Base-by-base conservation (phyloP, 1,140 invertebrate species). In the Cepaea nemoralis region DNA sequence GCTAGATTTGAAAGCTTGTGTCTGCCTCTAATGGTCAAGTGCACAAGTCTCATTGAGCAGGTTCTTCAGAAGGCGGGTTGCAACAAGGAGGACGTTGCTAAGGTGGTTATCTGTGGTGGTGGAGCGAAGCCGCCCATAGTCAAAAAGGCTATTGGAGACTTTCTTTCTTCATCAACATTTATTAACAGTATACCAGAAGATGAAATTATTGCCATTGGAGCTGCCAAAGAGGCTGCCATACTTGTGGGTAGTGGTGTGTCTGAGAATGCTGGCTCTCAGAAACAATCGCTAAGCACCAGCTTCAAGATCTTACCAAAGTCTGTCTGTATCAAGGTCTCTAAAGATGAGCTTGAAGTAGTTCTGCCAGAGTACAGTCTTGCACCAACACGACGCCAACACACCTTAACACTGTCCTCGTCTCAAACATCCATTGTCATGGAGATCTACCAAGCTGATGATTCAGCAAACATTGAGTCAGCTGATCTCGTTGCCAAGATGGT, bases 21-120 rank as follows among this genome's bases (percentile, higher is more conserved):
- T 70, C 85, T 76, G 33, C 81, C 84, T 70, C 82, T 92, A 16
- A 82, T 92, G 19, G 88, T 89, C 19, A 86, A 86, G 31, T 88
- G 87, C 83, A 82, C 76, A 24, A 77, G 80, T 14, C 83, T 88
- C 27, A 87, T 91, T 45, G 85, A 89, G 19, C 70, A 85, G 75
- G 85, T 84, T n/a, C 93, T 99, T 82, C 96, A 98, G 92, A 97
- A 99, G 92, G 97, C 98, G 67, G 97, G 98, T 48, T 83, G 90
- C 19, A 74, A 71, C 5, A 88, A 86, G 80, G 83, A 86, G 40
- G 87, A 88, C 71, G 87, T 91, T 63, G 75, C 86, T 37, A 90
- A 90, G 85, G 94, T 96, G 79, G 93, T 96, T 19, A 85, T 95
- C 37, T 93, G 94, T 89, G 95, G 95, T 39, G 95, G 95, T 42